Conservation (phyloP, 1,140 invertebrate species). For the Matsumurasca onukii region DNA sequence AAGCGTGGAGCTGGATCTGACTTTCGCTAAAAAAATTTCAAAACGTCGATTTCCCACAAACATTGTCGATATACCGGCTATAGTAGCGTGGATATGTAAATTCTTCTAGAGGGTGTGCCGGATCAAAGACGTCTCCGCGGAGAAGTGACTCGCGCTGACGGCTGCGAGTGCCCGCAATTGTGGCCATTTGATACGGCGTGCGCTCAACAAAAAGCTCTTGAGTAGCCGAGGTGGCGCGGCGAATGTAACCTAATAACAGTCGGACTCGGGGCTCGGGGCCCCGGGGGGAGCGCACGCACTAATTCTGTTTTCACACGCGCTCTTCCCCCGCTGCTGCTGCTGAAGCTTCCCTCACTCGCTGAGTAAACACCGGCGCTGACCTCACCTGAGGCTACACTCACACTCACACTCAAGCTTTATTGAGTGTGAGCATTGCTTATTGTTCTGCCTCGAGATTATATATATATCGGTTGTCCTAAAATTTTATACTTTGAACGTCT, state of each 20-base stretch:
- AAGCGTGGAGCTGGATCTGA: no score
- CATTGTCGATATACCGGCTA: no score
- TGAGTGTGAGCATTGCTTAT: no score
- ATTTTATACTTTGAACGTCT: no score
- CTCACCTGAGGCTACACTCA: not conserved
- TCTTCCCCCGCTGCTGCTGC: not conserved
- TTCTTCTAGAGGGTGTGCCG: no score
- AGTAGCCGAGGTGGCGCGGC: not conserved
- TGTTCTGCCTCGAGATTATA: no score
- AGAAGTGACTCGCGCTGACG: not conserved
- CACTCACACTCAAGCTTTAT: no score
- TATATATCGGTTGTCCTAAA: no score
- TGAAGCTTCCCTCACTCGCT: not conserved
- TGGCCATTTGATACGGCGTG: constrained; percentile 19
- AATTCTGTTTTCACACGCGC: constrained; percentile 26
- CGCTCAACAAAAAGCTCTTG: constrained; percentile 4
- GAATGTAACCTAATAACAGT: constrained; percentile 26
- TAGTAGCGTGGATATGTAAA: no score
- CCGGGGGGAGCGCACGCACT: not conserved
- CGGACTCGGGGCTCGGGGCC: not conserved
- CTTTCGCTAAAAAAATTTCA: no score
- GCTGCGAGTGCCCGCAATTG: not conserved
- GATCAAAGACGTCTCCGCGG: no score
- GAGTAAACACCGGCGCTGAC: not conserved
- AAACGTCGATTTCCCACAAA: no score